phyloP scores from a whole-genome alignment of 2,888 invertebrate species.

The Adela reaumurella region DNA sequence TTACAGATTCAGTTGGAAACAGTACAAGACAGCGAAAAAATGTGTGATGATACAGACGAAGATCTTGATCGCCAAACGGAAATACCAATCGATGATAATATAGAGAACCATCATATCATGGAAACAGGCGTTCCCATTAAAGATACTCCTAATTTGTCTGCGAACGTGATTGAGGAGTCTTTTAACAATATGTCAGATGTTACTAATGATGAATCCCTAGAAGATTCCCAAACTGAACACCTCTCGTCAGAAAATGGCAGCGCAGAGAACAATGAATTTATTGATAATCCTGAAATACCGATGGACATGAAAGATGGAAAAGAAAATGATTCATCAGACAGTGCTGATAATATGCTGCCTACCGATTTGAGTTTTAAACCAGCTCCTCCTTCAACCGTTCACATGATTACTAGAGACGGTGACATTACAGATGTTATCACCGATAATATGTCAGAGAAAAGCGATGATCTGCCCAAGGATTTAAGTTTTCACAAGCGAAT shows the following conservation, averaged over 20 bases:
- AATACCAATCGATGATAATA: neutral
- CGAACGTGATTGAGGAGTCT: neutral
- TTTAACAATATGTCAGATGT: neutral
- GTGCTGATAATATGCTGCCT: conserved; percentile 43
- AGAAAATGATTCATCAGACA: conserved; percentile 3
- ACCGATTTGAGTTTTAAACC: conserved; percentile 55
- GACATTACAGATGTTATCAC: conserved; percentile 25
- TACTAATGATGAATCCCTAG: neutral
- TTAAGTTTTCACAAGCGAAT: conserved; percentile 53
- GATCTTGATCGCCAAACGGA: neutral
- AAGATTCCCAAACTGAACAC: neutral
- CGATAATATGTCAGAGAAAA: conserved; percentile 36
- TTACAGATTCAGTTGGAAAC: neutral
- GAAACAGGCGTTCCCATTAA: too few species aligned
- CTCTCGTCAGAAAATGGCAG: neutral
- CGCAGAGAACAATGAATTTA: neutral
- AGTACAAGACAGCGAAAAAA: neutral
- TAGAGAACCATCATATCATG: neutral
- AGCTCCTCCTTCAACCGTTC: conserved; percentile 20
- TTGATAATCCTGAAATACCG: neutral
- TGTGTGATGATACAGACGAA: neutral
- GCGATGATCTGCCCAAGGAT: conserved; percentile 59
- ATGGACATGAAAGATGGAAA: conserved; percentile 3
- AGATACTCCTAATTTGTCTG: too few species aligned
- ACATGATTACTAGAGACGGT: conserved; percentile 13